Evolutionary conservation across 2,888 invertebrate species (phyloP), one percentile per base, ranked within the genome.

Genomic region (Oasisia sp.): DNA sequence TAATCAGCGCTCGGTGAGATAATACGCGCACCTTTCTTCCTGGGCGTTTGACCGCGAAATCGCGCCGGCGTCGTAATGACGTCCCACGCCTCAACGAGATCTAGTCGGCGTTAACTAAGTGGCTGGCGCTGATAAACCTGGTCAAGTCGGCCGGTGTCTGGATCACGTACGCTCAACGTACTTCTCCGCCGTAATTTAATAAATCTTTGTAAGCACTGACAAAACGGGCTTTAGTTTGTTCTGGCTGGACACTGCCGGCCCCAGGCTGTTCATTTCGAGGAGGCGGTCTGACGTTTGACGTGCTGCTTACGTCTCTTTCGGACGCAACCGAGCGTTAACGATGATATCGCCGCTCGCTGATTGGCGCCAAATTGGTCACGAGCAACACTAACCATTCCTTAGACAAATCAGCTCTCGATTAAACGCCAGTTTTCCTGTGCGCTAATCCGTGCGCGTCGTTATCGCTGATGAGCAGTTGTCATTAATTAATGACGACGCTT

Each of bases 171-270:
- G 74, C 74, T 27, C 74, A 19, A 19, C 56, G 74, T 74, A 74
- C 74, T 74, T 74, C 74, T 74, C 74, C 50, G 50, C 74, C 74
- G 74, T 74, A 74, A 74, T 74, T 74, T 27, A 74, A 74, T 74
- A 74, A 74, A 74, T 74, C 74, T 74, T 74, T 74, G 74, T 74
- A 74, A 74, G 74, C 74, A 74, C 74, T 74, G 27, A 74, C 74
- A 74, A 74, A 74, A 74, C 74, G 74, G 74, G 74, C 74, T 74
- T 74, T 74, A 74, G 74, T 74, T 74, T 74, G n/a, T 74, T 74
- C 74, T 27, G 27, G 74, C 74, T 5, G 74, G 74, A 74, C 27
- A 74, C 74, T 74, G 27, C 19, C 0, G 5, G 74, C 74, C 74
- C 74, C 27, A 74, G 27, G 74, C n/a, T 19, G 74, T 74, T 74